phyloP scores from a whole-genome alignment of 1,140 invertebrate genomes.

The Orussus abietinus region DNA sequence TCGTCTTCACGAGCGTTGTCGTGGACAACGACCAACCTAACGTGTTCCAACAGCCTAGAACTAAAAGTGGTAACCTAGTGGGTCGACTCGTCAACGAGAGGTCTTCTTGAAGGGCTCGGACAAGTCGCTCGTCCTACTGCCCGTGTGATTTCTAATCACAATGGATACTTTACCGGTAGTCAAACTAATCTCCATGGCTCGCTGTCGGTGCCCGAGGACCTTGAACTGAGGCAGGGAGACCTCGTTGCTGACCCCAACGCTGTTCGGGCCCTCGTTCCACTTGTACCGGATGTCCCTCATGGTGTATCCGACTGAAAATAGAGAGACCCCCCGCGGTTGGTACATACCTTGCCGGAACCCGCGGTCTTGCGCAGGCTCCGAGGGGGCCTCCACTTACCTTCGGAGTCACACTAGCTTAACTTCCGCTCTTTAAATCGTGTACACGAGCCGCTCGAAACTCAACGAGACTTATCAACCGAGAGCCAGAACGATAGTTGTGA shows the following conservation, averaged over 20 bases:
- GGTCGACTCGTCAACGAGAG: too few relatives aligned
- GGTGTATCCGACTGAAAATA: conserved; percentile 89
- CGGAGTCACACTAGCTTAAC: not conserved
- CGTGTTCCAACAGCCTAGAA: too few relatives aligned
- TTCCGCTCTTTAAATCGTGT: too few relatives aligned
- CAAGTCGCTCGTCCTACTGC: too few relatives aligned
- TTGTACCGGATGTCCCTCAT: conserved; percentile 95
- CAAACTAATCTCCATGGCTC: conserved; percentile 86
- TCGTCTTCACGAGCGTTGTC: too few relatives aligned
- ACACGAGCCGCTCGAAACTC: too few relatives aligned
- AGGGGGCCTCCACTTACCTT: conserved; percentile 55
- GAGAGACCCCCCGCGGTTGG: conserved; percentile 64
- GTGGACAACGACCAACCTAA: too few relatives aligned
- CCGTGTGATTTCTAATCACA: too few relatives aligned
- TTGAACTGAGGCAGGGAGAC: conserved; percentile 94
- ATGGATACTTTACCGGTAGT: conserved; percentile 84
- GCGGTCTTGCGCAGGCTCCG: conserved; percentile 35
- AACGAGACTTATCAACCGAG: too few relatives aligned
- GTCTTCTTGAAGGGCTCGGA: too few relatives aligned
- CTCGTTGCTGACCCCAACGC: conserved; percentile 87
- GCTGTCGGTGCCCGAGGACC: conserved; percentile 83
- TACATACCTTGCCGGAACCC: conserved; percentile 60
- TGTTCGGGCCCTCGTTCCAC: conserved; percentile 89
- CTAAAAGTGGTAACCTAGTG: too few relatives aligned
- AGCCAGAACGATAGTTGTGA: too few relatives aligned